Base-by-base conservation (phyloP, 2,113 vertebrate species). In the Mormoops blainvillei region DNA sequence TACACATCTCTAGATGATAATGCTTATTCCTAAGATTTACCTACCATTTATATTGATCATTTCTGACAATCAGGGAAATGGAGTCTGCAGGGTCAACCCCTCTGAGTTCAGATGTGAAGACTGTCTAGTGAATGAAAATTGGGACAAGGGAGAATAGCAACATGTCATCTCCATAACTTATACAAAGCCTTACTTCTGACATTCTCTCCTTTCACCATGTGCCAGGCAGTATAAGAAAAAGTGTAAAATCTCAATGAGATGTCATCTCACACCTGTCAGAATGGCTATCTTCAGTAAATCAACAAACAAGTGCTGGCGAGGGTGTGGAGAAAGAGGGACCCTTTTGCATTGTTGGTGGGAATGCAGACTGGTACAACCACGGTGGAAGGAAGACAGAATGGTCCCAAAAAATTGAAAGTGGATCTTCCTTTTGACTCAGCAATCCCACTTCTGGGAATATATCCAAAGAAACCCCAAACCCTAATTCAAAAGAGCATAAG, bases 151-250 rank as follows among this genome's bases (percentile, higher is more conserved):
- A 22, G 24, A 77, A 61, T n/a, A 80, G 20, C 4, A 63, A 1
- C 28, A 54, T 26, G 2, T 56, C 13, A 3, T 74, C 11, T 84
- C 41, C 63, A 1, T 48, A 16, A 82, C 28, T 26, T 43, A 38
- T 18, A 20, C 31, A 85, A 77, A 67, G 14, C 18, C 45, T 63
- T n/a, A 33, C n/a, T 82, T 78, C 11, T 41, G 58, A 43, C 6
- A 54, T 67, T 33, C 20, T 43, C 52, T 6, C 18, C 52, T 87
- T 16, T 91, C 45, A 52, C 13, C 24, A 43, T n/a, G 45, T 70
- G 67, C 28, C 92, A 96, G n/a, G 22, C n/a, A 88, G 22, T 94
- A 14, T 38, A 81, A 81, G 54, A 89, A 92, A 76, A 93, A 76
- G 28, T 43, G 15, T 67, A 67, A 63, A 63, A 63, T 28, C 61